Base-by-base conservation (phyloP, 1,140 invertebrate species). In the Thrips palmi region DNA sequence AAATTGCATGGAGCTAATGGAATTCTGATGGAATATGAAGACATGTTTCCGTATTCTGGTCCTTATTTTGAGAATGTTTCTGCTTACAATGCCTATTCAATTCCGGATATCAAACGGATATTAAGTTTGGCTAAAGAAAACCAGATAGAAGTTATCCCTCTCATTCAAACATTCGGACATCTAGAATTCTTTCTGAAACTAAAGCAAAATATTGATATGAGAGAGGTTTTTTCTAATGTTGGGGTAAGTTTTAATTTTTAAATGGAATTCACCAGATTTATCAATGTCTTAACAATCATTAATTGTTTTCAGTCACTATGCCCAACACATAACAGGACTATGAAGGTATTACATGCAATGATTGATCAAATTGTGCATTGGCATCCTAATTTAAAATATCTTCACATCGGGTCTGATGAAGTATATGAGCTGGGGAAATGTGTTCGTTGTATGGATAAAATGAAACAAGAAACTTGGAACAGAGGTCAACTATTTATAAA, bases 101-200 rank as follows among this genome's bases (percentile, higher is more conserved):
- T 53, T 25, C 19, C 12, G 8, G 43, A 45, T 25, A 35, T 45
- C 4, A 12, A 34, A 5, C 18, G 25, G 12, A 43, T 45, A 27
- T 28, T 42, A 10, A 11, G 33, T 18, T 17, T 23, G 20, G 41
- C 41, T 2, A 28, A 33, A 28, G 25, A 36, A 1, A n/a, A n/a
- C n/a, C n/a, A 35, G 17, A 23, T 53, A 7, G 62, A 70, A 42
- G 60, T 78, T 3, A 75, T 79, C 40, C 76, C 76, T 10, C 51
- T 79, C 2, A 60, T 79, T 8, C 76, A 78, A 49, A 75, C 75
- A 11, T 77, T 79, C 55, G 76, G 75, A 11, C 75, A 79, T 56
- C 43, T 72, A 27, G 71, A 74, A 54, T 74, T 70, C 59, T 60
- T 67, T 2, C 54, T 76, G 22, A 76, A 76, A 47, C 54, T 65